A percentile compares a stretch with the other conserved stretches of the same genome.
Evolutionary conservation across 2,888 invertebrate genomes (phyloP).

Genomic region (Eupithecia subumbrata): DNA sequence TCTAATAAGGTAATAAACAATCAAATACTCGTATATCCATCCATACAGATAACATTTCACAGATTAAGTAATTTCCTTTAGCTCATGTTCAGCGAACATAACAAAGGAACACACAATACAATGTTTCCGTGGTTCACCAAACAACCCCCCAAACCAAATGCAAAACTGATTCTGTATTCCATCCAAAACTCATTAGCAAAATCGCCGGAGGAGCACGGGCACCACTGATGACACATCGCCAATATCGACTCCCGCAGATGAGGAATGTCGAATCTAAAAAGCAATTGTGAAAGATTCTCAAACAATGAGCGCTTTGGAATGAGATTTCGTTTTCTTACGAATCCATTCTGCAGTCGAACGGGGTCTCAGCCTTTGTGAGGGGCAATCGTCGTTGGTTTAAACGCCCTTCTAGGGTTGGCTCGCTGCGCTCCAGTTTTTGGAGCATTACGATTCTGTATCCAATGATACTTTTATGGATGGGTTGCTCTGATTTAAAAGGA

Average conservation of each 20-base stretch:
- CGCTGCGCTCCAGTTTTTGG: constrained; percentile 36
- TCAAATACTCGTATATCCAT: not conserved
- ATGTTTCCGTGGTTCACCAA: not conserved
- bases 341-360: constrained; percentile 64
- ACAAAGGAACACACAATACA: not conserved
- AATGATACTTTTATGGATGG: not conserved
- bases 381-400: constrained; percentile 76
- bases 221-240: constrained; percentile 37
- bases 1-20: not conserved
- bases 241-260: constrained; percentile 49
- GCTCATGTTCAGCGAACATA: not conserved
- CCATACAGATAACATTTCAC: too few species aligned
- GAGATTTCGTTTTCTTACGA: constrained; percentile 76
- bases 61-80: not conserved
- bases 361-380: constrained; percentile 69
- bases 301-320: constrained; percentile 72
- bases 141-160: constrained; percentile 13
- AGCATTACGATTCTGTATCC: constrained; percentile 22
- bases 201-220: constrained; percentile 17
- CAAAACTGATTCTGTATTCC: constrained; percentile 21
- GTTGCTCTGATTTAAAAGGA: too few species aligned
- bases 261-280: constrained; percentile 69
- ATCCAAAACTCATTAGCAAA: constrained; percentile 35
- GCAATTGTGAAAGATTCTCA: constrained; percentile 71
- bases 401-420: constrained; percentile 55